These are phyloP conservation scores for Phortica variegata DNA, from an alignment of 1,140 invertebrate genomes.

Conservation along the genomic window DNA sequence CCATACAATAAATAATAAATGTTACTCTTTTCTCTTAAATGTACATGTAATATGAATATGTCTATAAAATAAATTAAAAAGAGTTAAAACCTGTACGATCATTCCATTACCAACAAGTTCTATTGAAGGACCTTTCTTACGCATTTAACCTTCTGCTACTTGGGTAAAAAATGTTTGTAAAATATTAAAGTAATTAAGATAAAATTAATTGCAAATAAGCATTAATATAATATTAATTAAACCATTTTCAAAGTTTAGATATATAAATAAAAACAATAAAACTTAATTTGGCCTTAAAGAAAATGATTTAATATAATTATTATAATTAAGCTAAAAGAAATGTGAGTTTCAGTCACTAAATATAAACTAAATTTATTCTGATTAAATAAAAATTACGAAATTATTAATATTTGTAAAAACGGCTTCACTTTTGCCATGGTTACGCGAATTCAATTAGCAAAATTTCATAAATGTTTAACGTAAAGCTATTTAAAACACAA, in stretches of 20 bases:
- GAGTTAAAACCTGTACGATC: constrained; percentile 43
- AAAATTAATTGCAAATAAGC: constrained; percentile 27
- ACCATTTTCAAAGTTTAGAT: background rate
- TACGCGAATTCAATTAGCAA: constrained; percentile 41
- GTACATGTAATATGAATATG: constrained; percentile 7
- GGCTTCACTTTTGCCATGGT: too few relatives aligned
- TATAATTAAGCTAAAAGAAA: constrained; percentile 10
- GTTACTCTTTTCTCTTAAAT: constrained; percentile 1
- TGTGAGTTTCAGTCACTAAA: constrained; percentile 19
- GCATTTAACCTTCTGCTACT: constrained; percentile 49
- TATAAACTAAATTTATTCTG: constrained; percentile 13
- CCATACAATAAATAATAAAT: constrained; percentile 11
- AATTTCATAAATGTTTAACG: constrained; percentile 43
- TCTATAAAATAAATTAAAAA: constrained; percentile 12
- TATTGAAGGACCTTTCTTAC: constrained; percentile 20
- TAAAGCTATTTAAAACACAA: constrained; percentile 19
- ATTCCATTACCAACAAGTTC: constrained; percentile 48
- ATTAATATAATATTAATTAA: constrained; percentile 30
- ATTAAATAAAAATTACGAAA: constrained; percentile 10
- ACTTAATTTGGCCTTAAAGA: constrained; percentile 54
- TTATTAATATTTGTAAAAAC: constrained; percentile 39
- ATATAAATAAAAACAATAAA: constrained; percentile 25
- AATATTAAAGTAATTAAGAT: constrained; percentile 18
- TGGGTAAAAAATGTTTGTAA: constrained; percentile 23
- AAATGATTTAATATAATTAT: constrained; percentile 44